Base-by-base conservation (phyloP, 2,113 vertebrate species). In the Vidua macroura region DNA sequence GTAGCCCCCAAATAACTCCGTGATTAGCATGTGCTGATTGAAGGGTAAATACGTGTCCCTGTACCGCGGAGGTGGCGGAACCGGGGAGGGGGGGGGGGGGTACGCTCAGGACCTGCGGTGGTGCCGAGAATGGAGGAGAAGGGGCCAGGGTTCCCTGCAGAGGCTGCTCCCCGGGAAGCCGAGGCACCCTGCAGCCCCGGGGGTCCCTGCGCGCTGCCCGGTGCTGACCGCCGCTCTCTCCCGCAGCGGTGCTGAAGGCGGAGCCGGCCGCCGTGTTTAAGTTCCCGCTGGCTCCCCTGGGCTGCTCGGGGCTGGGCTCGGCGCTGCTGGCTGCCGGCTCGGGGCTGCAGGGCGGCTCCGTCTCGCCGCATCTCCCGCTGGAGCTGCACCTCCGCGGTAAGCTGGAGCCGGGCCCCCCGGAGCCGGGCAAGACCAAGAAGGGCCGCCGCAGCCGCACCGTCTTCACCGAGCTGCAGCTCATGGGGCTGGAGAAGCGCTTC, bases 401-500 rank as follows among this genome's bases (percentile, higher is more conserved):
- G 97, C 95, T 99, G 95, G 99, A 99, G 83, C 95, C 98, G 6
- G 98, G 98, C 4, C 53, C 87, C 2, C 91, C 97, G 18, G 99
- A 99, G 76, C 97, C 97, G 0, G 97, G 98, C 44, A 99, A 99
- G 64, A 98, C 97, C 84, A 99, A 99, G 97, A 99, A 99, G 78
- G 99, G 99, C 30, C 98, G 99, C n/a, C 97, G 99, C 46, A 99
- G 99, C 97, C 98, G 99, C 84, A 99, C 99, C 0, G 99, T 99
- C 68, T 99, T 99, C 96, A 99, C 99, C 6, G 99, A 99, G 94
- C 98, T 99, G 90, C 99, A 99, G 97, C 98, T 99, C 27, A 99
- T 99, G 99, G 99, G 99, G 33, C 97, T 99, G 96, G 99, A 99
- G 98, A 99, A 99, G 49, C 98, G 99, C 96, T 99, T 99, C 93